Evolutionary conservation across 1,140 invertebrate species (phyloP), one percentile per base, ranked within the genome.

Genomic region (Hetaerina americana): DNA sequence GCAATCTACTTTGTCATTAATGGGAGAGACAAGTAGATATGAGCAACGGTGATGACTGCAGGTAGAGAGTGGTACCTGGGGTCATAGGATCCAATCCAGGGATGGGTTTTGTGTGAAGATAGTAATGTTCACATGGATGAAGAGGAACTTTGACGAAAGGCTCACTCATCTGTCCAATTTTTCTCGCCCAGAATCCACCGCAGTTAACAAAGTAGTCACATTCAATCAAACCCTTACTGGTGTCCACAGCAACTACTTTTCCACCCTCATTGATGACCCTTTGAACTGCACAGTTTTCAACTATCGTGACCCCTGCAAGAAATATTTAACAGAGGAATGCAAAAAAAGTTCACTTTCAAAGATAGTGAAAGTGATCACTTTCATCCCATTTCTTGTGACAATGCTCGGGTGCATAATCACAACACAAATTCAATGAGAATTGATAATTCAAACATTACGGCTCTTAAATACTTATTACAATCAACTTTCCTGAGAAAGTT

Each of bases 131-230:
- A 74, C 93, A 93, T 2, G 95, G 89, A 81, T 97, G 90, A n/a
- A 96, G 81, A 10, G 95, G 95, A 66, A 97, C 92, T 82, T 94
- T 92, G 0, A 97, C 92, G 78, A 87, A 84, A 12, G 95, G 94
- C 72, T 89, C 85, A 40, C 92, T 92, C 68, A 91, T 81, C 78
- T 94, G 90, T 26, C 94, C 95, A 70, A 97, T 87, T 78, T 86
- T 84, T 49, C 87, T 81, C 8, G 89, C 89, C 90, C 90, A 92
- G 81, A 92, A 90, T 73, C 93, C 94, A 72, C 90, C 89, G 82
- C 93, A 94, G 82, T 97, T 97, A 6, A 97, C 91, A 83, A 97
- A 96, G 80, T 89, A 91, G 77, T 96, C 87, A 82, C 94, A 97
- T 70, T 91, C 80, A 27, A 97, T 87, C 6, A 83, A 82, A 0